phyloP scores from a whole-genome alignment of 2,113 vertebrate genomes.

The Actinemys pallida region DNA sequence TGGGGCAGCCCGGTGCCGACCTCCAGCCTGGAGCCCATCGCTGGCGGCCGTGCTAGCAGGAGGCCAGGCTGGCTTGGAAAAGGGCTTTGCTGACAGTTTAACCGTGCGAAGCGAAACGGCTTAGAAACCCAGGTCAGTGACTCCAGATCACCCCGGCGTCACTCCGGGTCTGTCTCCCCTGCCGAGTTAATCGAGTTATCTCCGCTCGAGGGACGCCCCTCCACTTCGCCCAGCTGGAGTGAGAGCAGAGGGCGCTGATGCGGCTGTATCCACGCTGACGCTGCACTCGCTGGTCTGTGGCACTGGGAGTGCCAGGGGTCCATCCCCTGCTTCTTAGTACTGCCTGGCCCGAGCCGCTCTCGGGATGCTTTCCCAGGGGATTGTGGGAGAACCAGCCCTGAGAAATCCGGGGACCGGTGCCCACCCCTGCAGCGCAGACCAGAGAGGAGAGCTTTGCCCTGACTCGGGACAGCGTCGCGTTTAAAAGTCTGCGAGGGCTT shows the following conservation, averaged over 20 bases:
- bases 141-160: too few relatives aligned
- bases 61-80: not conserved
- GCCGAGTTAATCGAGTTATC: too few relatives aligned
- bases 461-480: not conserved
- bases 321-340: not conserved
- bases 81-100: not conserved
- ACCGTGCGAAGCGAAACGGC: too few relatives aligned
- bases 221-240: not conserved
- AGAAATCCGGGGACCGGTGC: not conserved
- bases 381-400: not conserved
- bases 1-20: too few relatives aligned
- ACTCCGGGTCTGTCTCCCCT: too few relatives aligned
- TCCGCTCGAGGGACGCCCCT: not conserved
- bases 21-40: too few relatives aligned
- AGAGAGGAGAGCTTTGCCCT: not conserved
- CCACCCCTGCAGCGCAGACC: not conserved
- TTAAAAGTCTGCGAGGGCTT: not conserved
- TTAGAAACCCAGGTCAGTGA: too few relatives aligned
- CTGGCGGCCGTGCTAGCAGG: not conserved
- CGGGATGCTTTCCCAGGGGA: too few relatives aligned
- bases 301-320: not conserved
- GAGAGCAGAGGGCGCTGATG: too few relatives aligned
- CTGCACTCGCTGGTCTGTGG: not conserved
- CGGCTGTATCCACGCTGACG: too few relatives aligned
- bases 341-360: not conserved